phyloP scores from a whole-genome alignment of 2,797 vertebrate genomes.

The Peromyscus eremicus region DNA sequence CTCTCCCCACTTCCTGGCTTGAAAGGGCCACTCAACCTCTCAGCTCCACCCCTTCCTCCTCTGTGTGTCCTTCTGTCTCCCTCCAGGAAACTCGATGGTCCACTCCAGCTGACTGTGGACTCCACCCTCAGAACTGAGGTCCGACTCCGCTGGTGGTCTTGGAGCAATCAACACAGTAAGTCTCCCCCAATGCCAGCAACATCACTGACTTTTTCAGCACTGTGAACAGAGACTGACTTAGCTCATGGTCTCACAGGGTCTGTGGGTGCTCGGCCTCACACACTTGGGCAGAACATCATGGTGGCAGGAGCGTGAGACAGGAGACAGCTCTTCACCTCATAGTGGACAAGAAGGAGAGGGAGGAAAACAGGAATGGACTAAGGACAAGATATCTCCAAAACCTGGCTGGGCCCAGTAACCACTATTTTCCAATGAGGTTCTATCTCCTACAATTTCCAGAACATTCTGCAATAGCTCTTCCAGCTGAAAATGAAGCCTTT shows the following conservation, averaged over 20 bases:
- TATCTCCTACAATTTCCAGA: background rate
- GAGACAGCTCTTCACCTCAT: background rate
- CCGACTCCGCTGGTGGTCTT: background rate
- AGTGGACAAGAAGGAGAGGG: background rate
- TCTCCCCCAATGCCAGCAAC: background rate
- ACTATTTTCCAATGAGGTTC: background rate
- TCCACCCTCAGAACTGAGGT: background rate
- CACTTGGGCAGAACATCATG: background rate
- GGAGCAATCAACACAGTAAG: background rate
- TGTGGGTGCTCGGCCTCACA: background rate
- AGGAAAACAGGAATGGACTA: background rate
- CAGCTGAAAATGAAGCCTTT: background rate
- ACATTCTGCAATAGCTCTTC: background rate
- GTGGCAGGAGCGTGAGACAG: too few species aligned
- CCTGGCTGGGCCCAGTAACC: background rate
- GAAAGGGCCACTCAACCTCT: background rate
- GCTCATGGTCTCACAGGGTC: background rate
- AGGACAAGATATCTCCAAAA: background rate
- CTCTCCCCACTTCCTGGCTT: background rate
- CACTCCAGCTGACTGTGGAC: background rate
- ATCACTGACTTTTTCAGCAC: background rate
- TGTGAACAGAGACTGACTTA: too few species aligned
- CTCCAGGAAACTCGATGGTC: background rate
- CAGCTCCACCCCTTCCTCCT: background rate
- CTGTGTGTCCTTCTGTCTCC: background rate